Evolutionary conservation across 2,797 vertebrate species (phyloP).

Genomic region (Halcyon leucocephala): DNA sequence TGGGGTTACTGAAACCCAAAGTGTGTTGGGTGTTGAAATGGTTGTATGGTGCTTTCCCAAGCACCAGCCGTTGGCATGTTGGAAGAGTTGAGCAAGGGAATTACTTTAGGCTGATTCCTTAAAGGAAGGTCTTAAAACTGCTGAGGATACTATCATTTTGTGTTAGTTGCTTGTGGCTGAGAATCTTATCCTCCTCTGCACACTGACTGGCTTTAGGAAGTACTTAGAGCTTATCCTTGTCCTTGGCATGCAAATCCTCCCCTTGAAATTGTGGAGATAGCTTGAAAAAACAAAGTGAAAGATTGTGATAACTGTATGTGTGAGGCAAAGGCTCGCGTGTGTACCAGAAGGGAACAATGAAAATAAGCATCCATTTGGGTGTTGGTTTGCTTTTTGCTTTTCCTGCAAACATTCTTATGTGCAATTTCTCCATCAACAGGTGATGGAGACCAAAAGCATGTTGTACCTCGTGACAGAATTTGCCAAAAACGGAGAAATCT

Average conservation of each 20-base stretch:
- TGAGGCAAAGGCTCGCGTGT: neutral
- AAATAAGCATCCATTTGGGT: neutral
- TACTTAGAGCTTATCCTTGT: neutral
- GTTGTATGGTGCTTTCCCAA: neutral
- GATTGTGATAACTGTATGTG: neutral
- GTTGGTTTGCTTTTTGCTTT: neutral
- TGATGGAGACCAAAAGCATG: conserved; percentile 99
- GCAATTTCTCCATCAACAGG: conserved; percentile 79
- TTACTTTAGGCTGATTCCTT: neutral
- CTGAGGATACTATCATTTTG: neutral
- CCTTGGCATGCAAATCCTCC: neutral
- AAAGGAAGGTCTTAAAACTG: neutral
- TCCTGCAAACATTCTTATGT: neutral
- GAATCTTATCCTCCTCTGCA: neutral
- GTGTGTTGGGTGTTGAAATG: neutral
- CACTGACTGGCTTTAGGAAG: neutral
- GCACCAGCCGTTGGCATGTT: neutral
- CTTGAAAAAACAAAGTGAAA: neutral
- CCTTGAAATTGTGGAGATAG: neutral
- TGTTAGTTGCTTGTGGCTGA: neutral
- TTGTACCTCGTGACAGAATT: conserved; percentile 98
- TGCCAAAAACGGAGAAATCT: conserved; percentile 98
- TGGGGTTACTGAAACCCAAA: neutral
- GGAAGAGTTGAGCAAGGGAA: neutral
- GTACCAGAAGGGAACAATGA: neutral